Conservation (phyloP, 2,888 invertebrate genomes). For the Prostheceraeus crozeri region DNA sequence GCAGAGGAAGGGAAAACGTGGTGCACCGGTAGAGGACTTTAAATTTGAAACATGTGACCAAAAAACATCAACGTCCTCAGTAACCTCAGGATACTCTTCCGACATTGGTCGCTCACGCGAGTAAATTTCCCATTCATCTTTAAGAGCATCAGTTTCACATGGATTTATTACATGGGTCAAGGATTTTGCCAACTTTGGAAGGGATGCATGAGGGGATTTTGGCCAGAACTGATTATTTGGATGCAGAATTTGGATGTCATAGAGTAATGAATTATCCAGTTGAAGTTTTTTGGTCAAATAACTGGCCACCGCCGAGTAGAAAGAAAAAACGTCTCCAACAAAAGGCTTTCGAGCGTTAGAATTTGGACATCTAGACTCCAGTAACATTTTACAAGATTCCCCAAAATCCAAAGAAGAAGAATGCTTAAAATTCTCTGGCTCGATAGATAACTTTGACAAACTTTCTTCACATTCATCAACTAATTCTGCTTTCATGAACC, state of each 20-base stretch:
- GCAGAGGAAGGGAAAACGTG: background rate
- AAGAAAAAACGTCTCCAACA: background rate
- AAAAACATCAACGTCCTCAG: background rate
- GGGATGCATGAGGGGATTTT: background rate
- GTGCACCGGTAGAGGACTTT: background rate
- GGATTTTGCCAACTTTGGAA: too few relatives aligned
- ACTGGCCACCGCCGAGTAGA: background rate
- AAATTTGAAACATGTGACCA: background rate
- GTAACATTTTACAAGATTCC: too few relatives aligned
- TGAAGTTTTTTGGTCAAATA: background rate
- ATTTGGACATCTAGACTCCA: too few relatives aligned
- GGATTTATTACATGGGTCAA: too few relatives aligned
- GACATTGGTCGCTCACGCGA: too few relatives aligned
- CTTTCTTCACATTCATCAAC: too few relatives aligned
- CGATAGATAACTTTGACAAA: background rate
- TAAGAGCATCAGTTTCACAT: too few relatives aligned
- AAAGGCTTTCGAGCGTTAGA: too few relatives aligned
- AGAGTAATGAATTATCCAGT: background rate
- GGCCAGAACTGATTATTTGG: background rate
- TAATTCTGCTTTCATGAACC: conserved; percentile 13
- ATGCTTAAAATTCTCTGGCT: background rate
- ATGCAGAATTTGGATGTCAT: background rate
- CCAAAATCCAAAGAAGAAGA: too few relatives aligned
- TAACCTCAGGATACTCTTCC: too few relatives aligned
- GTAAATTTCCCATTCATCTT: too few relatives aligned